phyloP scores from a whole-genome alignment of 2,888 invertebrate genomes.

The Poecilus cupreus region DNA sequence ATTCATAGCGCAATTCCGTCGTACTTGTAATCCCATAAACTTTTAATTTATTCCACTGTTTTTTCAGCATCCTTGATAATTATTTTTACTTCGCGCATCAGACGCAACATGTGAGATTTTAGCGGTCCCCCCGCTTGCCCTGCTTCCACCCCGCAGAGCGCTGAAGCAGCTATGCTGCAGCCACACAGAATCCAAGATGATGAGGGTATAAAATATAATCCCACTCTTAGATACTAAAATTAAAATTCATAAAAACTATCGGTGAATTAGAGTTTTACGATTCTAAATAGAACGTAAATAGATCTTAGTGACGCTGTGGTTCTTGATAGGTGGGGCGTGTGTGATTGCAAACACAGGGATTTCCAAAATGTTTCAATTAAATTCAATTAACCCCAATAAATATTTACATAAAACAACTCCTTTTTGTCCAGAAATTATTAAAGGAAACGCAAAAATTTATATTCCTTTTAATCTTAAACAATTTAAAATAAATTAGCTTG shows the following conservation, averaged over 20 bases:
- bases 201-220: constrained; percentile 48
- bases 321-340: constrained; percentile 5
- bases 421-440: no score
- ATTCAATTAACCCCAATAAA: no score
- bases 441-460: no score
- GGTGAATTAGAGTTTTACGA: constrained; percentile 55
- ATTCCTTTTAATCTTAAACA: no score
- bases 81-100: constrained; percentile 47
- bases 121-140: background rate
- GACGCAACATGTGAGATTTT: background rate
- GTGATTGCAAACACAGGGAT: background rate
- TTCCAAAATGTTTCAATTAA: background rate
- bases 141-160: background rate
- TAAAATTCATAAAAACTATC: constrained; percentile 57
- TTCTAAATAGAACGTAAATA: constrained; percentile 55
- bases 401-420: no score
- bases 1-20: constrained; percentile 39
- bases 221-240: constrained; percentile 53
- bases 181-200: constrained; percentile 26
- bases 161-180: background rate
- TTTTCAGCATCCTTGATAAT: constrained; percentile 53
- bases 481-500: no score
- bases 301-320: constrained; percentile 28
- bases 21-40: constrained; percentile 45
- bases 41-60: constrained; percentile 50